phyloP scores from a whole-genome alignment of 2,797 vertebrate genomes.

The Crocidura indochinensis region DNA sequence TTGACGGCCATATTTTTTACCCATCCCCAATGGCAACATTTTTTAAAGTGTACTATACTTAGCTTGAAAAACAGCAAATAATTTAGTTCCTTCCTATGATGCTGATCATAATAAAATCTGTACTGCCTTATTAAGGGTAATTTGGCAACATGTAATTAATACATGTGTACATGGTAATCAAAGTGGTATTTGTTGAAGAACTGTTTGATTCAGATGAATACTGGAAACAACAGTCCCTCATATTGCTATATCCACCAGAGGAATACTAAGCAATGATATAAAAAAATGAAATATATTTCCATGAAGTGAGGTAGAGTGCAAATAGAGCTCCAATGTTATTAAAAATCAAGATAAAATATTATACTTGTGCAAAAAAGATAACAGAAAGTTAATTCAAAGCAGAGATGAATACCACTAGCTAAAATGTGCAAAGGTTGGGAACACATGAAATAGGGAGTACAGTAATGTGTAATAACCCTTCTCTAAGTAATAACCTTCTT shows the following conservation, averaged over 20 bases:
- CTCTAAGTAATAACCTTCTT: background rate
- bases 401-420: no score
- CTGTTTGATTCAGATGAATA: background rate
- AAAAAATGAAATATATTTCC: slow-evolving; percentile 15
- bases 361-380: background rate
- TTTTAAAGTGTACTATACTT: no score
- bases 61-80: no score
- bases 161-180: background rate
- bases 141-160: background rate
- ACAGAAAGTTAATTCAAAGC: no score
- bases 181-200: background rate
- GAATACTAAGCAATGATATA: background rate
- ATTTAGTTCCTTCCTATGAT: no score
- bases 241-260: background rate
- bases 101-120: background rate
- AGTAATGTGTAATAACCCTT: background rate
- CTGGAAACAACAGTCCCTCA: background rate
- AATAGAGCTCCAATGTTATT: background rate
- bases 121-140: background rate
- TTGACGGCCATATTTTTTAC: no score
- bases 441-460: background rate
- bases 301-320: background rate
- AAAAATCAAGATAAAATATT: background rate
- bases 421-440: background rate
- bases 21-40: no score